Conservation (phyloP, 2,113 vertebrate species). For the Vidua macroura region DNA sequence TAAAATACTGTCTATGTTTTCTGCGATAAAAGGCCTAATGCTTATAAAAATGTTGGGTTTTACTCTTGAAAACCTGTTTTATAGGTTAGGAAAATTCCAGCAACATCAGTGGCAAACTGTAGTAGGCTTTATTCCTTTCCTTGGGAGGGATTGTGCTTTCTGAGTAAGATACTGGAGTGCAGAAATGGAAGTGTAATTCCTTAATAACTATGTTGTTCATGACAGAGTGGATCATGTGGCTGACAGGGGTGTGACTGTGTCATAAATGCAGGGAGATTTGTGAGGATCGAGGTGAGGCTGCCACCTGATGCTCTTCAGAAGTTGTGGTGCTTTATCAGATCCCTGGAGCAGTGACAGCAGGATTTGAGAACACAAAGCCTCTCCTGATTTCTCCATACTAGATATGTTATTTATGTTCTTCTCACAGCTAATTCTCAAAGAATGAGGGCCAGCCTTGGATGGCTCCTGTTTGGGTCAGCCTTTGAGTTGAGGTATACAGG, state of each 20-base stretch:
- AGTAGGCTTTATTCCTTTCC: not conserved
- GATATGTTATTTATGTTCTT: not conserved
- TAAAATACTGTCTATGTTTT: not conserved
- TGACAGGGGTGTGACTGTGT: not conserved
- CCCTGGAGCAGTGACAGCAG: not conserved
- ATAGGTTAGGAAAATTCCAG: not conserved
- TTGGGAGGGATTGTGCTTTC: not conserved
- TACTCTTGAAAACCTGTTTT: not conserved
- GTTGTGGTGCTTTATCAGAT: not conserved
- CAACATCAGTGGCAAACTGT: not conserved
- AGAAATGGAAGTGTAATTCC: not conserved
- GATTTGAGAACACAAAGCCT: not conserved
- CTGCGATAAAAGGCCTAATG: not conserved
- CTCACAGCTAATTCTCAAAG: not conserved
- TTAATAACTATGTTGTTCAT: not conserved
- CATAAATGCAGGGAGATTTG: not conserved
- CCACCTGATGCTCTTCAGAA: not conserved
- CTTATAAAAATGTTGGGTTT: not conserved
- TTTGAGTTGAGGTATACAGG: not conserved
- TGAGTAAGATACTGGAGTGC: not conserved
- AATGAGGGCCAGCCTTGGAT: not conserved
- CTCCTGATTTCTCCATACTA: not conserved
- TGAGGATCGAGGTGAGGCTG: not conserved
- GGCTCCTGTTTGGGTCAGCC: not conserved
- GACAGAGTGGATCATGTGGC: not conserved